Evolutionary conservation across 2,113 vertebrate species (phyloP).

Genomic region (Brevimyrus niger): DNA sequence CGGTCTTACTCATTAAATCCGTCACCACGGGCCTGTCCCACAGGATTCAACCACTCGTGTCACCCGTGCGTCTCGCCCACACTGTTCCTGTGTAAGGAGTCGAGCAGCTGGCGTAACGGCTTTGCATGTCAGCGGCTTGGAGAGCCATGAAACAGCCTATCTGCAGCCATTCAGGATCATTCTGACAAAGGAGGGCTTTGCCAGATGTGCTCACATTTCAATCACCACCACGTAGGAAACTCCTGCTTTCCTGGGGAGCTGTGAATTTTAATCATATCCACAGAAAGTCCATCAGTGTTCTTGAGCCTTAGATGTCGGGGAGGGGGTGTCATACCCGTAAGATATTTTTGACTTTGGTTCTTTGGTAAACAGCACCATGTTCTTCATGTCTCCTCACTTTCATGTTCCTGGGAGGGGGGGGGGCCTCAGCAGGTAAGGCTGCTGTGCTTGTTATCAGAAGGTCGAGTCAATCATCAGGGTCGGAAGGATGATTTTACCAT

Average conservation of each 20-base stretch:
- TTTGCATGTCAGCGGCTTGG: slow-evolving; percentile 22
- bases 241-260: background rate
- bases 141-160: slow-evolving; percentile 28
- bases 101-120: slow-evolving; percentile 1
- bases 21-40: background rate
- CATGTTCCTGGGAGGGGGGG: background rate
- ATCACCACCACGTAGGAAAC: slow-evolving; percentile 15
- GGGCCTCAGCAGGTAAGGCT: background rate
- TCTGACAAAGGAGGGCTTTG: slow-evolving; percentile 1
- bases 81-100: slow-evolving; percentile 6
- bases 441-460: background rate
- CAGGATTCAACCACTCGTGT: slow-evolving; percentile 15
- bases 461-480: background rate
- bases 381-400: background rate
- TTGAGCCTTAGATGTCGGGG: background rate
- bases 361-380: background rate
- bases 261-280: slow-evolving; percentile 7
- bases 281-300: background rate
- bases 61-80: slow-evolving; percentile 3
- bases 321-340: background rate
- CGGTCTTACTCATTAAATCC: slow-evolving; percentile 24
- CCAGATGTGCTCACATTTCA: slow-evolving; percentile 28
- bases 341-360: background rate
- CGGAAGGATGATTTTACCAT: background rate
- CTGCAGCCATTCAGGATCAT: slow-evolving; percentile 18